Evolutionary conservation across 2,888 invertebrate genomes (phyloP), one percentile per base, ranked within the genome.

Genomic region (Archaeoteleia sp.): DNA sequence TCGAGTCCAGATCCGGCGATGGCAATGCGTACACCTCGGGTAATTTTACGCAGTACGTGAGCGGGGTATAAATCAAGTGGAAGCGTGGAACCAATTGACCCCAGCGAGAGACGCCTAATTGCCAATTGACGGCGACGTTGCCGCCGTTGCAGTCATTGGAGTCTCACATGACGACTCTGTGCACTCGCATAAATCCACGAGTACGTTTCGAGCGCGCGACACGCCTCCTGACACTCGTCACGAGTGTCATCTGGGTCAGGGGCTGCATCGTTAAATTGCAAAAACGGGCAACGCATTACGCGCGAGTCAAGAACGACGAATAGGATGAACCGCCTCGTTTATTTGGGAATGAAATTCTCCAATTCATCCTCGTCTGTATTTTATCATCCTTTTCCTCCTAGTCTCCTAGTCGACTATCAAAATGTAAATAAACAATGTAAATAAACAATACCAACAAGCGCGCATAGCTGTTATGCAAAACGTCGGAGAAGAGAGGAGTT

Each of bases 101-200:
- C 80, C 77, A 72, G 68, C 60, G 74, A 76, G 81, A 79, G 75
- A 73, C 77, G 74, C 74, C 79, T 84, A 82, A 83, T 82, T 84
- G 83, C 78, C 83, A 84, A 84, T 85, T 84, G 84, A 81, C 81
- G 78, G 76, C 81, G 75, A 81, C 80, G 81, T 81, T 79, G 78
- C 75, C 74, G 71, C 68, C 74, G 72, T 34, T 37, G 60, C 40
- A 17, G 40, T 29, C 48, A 23, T 20, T 20, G 25, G 20, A 27
- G 48, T 62, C 58, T 60, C 60, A 46, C 45, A 54, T 63, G 54
- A 63, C 60, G 49, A 53, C 55, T 37, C 63, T 49, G 55, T 32
- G 58, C 40, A 40, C 49, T 65, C 51, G 46, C 43, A 58, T 57
- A 43, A 66, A 66, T 66, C 39, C 54, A 48, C 60, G 42, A 67